A percentile compares a stretch with the other conserved stretches of the same genome.
Conservation (phyloP, 2,113 vertebrate species). For the Oncorhynchus tshawytscha region DNA sequence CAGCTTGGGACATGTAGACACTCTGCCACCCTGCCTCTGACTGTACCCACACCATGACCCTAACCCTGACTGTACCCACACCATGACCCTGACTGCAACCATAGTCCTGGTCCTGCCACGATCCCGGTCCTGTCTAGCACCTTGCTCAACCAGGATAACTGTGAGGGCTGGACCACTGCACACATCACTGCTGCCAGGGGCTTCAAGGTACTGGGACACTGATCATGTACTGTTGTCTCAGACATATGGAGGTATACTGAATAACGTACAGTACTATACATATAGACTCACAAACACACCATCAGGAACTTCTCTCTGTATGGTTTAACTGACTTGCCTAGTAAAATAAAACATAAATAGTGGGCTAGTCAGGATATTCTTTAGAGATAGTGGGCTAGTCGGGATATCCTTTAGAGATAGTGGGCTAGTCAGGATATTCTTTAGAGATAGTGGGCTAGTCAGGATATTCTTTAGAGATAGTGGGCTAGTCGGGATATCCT, state of each 20-base stretch:
- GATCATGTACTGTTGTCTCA: too few relatives aligned
- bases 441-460: too few relatives aligned
- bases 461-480: too few relatives aligned
- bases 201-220: slow-evolving; percentile 80
- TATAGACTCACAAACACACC: too few relatives aligned
- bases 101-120: slow-evolving; percentile 15
- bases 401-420: background rate
- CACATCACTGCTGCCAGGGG: slow-evolving; percentile 92
- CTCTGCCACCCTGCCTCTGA: slow-evolving; percentile 62
- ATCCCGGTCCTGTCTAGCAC: slow-evolving; percentile 48
- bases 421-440: background rate
- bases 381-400: background rate
- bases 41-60: background rate
- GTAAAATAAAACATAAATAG: too few relatives aligned
- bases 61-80: slow-evolving; percentile 19
- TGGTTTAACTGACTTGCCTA: too few relatives aligned
- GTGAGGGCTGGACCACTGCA: slow-evolving; percentile 92
- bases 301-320: too few relatives aligned
- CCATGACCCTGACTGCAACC: background rate
- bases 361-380: background rate
- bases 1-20: slow-evolving; percentile 82
- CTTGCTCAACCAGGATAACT: slow-evolving; percentile 85
- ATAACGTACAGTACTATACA: too few relatives aligned
- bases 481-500: too few relatives aligned
- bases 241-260: too few relatives aligned